A percentile compares a stretch with the other conserved stretches of the same genome.
These are phyloP conservation scores for Hypselothyrea guttata DNA, from an alignment of 2,888 invertebrate species.

Conservation along the genomic window DNA sequence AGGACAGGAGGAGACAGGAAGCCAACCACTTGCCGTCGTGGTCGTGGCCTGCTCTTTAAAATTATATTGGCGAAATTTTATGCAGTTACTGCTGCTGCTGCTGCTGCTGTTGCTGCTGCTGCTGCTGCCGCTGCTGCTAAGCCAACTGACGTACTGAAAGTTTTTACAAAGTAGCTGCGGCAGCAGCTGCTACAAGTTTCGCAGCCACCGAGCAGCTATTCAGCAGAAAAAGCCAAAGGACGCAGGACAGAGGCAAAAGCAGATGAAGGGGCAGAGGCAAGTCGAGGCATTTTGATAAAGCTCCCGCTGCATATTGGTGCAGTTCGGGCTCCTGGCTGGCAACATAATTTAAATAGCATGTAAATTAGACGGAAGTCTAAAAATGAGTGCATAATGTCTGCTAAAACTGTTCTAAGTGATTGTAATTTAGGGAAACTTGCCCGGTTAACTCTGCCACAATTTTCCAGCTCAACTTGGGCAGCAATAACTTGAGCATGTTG, in stretches of 20 bases:
- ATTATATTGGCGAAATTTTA: slow-evolving; percentile 77
- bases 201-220: slow-evolving; percentile 39
- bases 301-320: slow-evolving; percentile 60
- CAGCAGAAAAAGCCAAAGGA: slow-evolving; percentile 31
- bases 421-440: slow-evolving; percentile 72
- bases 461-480: slow-evolving; percentile 35
- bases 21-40: slow-evolving; percentile 54
- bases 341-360: slow-evolving; percentile 78
- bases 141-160: slow-evolving; percentile 51
- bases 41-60: slow-evolving; percentile 69
- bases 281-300: slow-evolving; percentile 71
- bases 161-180: slow-evolving; percentile 74
- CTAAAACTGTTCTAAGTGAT: slow-evolving; percentile 76
- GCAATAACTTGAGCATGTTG: slow-evolving; percentile 23
- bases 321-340: slow-evolving; percentile 29
- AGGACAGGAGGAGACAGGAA: slow-evolving; percentile 37
- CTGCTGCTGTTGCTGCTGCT: slow-evolving; percentile 9
- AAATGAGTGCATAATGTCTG: slow-evolving; percentile 75
- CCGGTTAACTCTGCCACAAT: slow-evolving; percentile 15
- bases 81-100: slow-evolving; percentile 56
- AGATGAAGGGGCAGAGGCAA: slow-evolving; percentile 19
- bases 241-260: no score
- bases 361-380: slow-evolving; percentile 78
- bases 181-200: slow-evolving; percentile 70
- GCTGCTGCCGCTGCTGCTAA: background rate